phyloP scores from a whole-genome alignment of 2,113 vertebrate genomes.

The Mixornis gularis region DNA sequence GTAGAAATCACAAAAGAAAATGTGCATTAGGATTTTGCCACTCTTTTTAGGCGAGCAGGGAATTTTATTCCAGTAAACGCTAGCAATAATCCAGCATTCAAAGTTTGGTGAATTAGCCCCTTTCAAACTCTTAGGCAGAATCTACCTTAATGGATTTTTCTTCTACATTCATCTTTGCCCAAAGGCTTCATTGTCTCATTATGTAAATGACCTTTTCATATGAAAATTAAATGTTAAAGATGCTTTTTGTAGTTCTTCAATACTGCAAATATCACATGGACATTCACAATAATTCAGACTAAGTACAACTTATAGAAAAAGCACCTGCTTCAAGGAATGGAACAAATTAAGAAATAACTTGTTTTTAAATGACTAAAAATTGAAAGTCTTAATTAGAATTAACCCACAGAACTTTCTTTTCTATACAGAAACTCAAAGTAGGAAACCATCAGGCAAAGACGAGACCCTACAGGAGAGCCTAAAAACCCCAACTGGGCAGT shows the following conservation, averaged over 20 bases:
- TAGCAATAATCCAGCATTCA: conserved; percentile 30
- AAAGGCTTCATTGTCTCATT: conserved; percentile 52
- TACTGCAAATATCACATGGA: conserved; percentile 23
- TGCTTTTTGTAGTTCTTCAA: conserved; percentile 49
- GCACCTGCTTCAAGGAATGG: neutral
- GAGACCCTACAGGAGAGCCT: neutral
- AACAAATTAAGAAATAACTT: conserved; percentile 29
- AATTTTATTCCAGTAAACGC: neutral
- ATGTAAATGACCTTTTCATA: conserved; percentile 59
- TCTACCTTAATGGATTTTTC: conserved; percentile 36
- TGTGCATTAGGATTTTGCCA: neutral
- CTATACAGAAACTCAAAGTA: neutral
- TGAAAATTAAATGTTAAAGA: conserved; percentile 51
- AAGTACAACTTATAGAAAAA: conserved; percentile 1
- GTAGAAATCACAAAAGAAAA: neutral
- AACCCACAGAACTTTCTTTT: neutral
- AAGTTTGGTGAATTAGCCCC: conserved; percentile 31
- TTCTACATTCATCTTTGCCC: conserved; percentile 28
- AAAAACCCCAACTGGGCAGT: neutral
- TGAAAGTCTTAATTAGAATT: neutral
- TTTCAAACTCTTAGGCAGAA: conserved; percentile 38
- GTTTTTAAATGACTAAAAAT: neutral
- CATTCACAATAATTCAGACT: neutral
- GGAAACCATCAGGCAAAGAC: neutral
- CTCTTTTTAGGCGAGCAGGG: neutral